phyloP scores from a whole-genome alignment of 2,797 vertebrate species.

The Periophthalmus magnuspinnatus region DNA sequence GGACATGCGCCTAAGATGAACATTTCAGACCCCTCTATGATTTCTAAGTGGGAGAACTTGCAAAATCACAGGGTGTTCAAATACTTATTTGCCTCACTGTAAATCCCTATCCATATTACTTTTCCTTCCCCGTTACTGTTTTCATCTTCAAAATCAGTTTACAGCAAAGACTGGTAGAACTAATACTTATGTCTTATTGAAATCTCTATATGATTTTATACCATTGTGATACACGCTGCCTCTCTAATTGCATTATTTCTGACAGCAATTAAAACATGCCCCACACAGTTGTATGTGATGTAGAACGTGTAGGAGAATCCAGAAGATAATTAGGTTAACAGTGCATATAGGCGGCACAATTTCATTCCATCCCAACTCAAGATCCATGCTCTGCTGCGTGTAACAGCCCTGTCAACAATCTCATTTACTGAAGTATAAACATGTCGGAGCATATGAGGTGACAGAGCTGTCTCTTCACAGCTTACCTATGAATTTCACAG shows the following conservation, averaged over 20 bases:
- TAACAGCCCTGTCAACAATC: slow-evolving; percentile 14
- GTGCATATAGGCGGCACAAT: slow-evolving; percentile 9
- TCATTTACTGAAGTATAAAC: slow-evolving; percentile 16
- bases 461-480: slow-evolving; percentile 13
- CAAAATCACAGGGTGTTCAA: no score
- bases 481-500: slow-evolving; percentile 17
- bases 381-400: neutral
- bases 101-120: neutral
- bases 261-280: neutral
- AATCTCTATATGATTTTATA: neutral
- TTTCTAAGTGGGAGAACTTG: no score
- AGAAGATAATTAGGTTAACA: slow-evolving; percentile 26
- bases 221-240: neutral
- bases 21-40: no score
- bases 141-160: neutral
- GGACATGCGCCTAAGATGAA: no score
- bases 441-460: slow-evolving; percentile 14
- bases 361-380: slow-evolving; percentile 16
- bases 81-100: no score
- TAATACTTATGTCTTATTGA: neutral
- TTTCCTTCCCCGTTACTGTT: neutral
- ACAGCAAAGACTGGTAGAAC: neutral
- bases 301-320: slow-evolving; percentile 5
- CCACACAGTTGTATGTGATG: neutral
- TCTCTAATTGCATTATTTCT: neutral